Evolutionary conservation across 2,113 vertebrate species (phyloP).

Genomic region (Dasyprocta punctata): DNA sequence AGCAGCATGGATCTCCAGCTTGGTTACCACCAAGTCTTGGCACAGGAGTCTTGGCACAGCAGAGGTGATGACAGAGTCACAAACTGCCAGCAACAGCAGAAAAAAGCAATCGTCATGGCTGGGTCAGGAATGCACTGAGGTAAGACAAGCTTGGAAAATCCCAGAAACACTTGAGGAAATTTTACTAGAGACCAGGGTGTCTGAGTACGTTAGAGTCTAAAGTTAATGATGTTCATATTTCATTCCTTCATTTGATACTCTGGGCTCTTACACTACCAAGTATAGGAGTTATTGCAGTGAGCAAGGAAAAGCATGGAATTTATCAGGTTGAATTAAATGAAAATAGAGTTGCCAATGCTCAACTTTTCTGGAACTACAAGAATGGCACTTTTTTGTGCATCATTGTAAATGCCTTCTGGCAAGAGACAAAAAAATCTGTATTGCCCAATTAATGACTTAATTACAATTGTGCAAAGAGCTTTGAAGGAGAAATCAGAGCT

Average conservation of each 20-base stretch:
- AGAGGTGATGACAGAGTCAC: background rate
- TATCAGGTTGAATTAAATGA: conserved; percentile 25
- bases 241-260: background rate
- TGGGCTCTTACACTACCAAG: background rate
- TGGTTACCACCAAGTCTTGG: conserved; percentile 22
- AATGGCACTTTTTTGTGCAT: conserved; percentile 59
- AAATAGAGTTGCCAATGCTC: conserved; percentile 47
- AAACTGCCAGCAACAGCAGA: background rate
- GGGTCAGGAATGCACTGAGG: background rate
- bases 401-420: conserved; percentile 23
- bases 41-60: background rate
- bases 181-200: background rate
- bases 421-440: background rate
- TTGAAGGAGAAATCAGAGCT: background rate
- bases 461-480: conserved; percentile 33
- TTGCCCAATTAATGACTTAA: conserved; percentile 37
- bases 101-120: background rate
- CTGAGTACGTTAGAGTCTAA: conserved; percentile 22
- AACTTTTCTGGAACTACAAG: background rate
- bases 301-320: background rate
- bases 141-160: conserved; percentile 3
- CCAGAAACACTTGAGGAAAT: conserved; percentile 29
- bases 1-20: background rate
- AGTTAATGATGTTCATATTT: conserved; percentile 14
- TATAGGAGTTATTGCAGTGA: background rate